Conservation (phyloP, 2,113 vertebrate species). For the Protomyctophum bolini region DNA sequence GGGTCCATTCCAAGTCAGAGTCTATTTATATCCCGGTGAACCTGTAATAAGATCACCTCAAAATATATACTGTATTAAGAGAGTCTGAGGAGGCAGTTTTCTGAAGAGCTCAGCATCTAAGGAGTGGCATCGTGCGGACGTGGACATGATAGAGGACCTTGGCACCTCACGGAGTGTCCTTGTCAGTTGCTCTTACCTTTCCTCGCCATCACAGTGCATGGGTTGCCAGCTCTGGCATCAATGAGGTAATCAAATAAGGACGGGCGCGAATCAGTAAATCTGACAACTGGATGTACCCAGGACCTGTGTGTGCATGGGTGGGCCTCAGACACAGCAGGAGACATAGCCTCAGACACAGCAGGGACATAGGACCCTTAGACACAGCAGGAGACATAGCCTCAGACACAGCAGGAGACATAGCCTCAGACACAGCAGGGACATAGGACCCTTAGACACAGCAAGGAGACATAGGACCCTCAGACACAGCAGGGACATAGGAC, state of each 20-base stretch:
- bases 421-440: no score
- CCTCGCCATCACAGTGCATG: constrained; percentile 54
- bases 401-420: not conserved
- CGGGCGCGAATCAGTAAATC: constrained; percentile 55
- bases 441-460: no score
- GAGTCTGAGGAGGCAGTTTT: constrained; percentile 59
- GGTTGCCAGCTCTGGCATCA: constrained; percentile 62
- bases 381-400: no score
- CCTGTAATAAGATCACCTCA: constrained; percentile 59
- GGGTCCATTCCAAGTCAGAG: constrained; percentile 11
- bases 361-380: not conserved
- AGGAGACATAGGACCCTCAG: no score
- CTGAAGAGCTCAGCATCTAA: constrained; percentile 62
- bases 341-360: no score
- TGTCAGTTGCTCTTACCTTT: constrained; percentile 68
- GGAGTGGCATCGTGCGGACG: constrained; percentile 28
- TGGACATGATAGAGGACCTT: constrained; percentile 60
- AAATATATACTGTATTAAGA: constrained; percentile 51
- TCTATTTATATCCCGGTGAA: constrained; percentile 48
- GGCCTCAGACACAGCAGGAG: constrained; percentile 5
- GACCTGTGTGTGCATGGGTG: constrained; percentile 7
- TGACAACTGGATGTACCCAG: constrained; percentile 54
- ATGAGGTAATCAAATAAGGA: constrained; percentile 65
- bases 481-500: no score
- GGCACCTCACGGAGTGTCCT: constrained; percentile 57